Conservation (phyloP, 2,113 vertebrate genomes). For the Peucedramus taeniatus region DNA sequence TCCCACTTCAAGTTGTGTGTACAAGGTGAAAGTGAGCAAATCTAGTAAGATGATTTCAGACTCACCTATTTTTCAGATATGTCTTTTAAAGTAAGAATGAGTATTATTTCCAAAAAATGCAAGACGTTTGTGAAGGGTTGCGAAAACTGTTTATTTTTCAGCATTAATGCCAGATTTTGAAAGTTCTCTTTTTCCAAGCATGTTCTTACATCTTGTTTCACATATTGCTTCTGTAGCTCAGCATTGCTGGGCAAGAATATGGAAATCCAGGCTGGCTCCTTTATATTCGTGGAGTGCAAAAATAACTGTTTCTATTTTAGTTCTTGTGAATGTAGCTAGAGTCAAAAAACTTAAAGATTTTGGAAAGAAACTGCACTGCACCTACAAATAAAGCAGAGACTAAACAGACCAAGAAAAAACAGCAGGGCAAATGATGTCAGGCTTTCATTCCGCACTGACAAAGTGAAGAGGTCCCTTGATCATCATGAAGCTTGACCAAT, state of each 20-base stretch:
- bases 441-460: not conserved
- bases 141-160: not conserved
- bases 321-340: not conserved
- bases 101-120: not conserved
- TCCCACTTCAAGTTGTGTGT: not conserved
- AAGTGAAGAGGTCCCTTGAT: not conserved
- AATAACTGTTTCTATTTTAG: not conserved
- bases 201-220: not conserved
- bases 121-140: not conserved
- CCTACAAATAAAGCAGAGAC: not conserved
- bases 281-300: not conserved
- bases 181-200: not conserved
- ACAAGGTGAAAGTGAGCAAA: not conserved
- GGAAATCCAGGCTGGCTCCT: not conserved
- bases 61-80: not conserved
- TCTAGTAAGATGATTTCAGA: not conserved
- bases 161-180: not conserved
- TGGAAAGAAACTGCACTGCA: not conserved
- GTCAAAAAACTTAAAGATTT: not conserved
- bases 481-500: not conserved
- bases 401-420: not conserved
- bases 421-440: fast-evolving
- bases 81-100: no score
- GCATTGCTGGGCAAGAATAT: not conserved
- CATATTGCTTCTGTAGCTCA: not conserved